Evolutionary conservation across 2,888 invertebrate species (phyloP), one percentile per base, ranked within the genome.

Genomic region (Agrochola lota): DNA sequence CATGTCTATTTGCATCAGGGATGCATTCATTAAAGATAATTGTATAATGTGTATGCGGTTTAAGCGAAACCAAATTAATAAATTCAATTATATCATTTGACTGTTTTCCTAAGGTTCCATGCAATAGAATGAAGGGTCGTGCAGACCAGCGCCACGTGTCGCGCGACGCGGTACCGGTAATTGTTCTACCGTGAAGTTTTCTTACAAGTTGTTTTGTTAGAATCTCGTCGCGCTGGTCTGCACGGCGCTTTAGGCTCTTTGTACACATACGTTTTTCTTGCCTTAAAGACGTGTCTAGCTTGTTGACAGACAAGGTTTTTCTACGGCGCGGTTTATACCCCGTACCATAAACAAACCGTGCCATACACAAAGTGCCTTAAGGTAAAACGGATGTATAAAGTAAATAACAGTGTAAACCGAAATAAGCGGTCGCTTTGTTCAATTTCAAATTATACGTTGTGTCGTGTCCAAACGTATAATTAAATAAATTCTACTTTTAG

Each of bases 341-440:
- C 20, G 20, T 52, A 52, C 52, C 52, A 2, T 20, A 23, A 20
- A 52, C 2, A 23, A 52, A 52, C 23, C 23, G 9, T 23, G 52
- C 23, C 52, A 20, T 23, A 52, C 9, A 52, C 52, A 52, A 52
- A 23, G 52, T 23, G 9, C 52, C 23, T 35, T 57, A 46, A 63
- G 2, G 15, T 46, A 46, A 49, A 68, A 40, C 12, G 5, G 5
- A 46, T 23, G 9, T n/a, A 15, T 26, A 59, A 35, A 55, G 17
- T 62, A 5, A 55, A 70, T n/a, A 52, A 43, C 20, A 20, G 0
- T 52, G 40, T 52, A 59, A 77, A 30, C 7, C 20, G 26, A 43
- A 77, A 55, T 52, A 80, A 52, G 73, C 35, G 30, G 73, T 81
- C 23, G 23, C 30, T 80, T 60, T 62, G 52, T 46, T 20, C 30